Conservation (phyloP, 2,888 invertebrate genomes). For the Tigriopus californicus region DNA sequence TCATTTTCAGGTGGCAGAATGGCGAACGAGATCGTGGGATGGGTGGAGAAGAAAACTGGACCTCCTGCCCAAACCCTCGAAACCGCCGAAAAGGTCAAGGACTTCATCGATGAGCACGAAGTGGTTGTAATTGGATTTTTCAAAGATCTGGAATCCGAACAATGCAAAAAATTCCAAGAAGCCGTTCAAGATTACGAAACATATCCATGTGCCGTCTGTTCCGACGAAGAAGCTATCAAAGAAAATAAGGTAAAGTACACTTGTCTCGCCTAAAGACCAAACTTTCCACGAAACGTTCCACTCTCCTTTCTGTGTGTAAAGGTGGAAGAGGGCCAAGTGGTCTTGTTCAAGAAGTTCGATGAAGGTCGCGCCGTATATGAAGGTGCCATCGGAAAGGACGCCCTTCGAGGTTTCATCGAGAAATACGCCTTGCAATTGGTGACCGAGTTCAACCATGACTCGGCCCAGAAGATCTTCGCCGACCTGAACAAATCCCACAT, state of each 20-base stretch:
- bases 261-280: neutral
- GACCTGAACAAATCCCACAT: conserved; percentile 84
- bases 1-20: conserved; percentile 58
- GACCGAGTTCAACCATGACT: conserved; percentile 89
- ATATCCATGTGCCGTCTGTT: conserved; percentile 67
- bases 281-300: neutral
- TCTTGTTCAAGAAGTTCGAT: conserved; percentile 43
- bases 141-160: conserved; percentile 31
- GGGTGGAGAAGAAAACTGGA: conserved; percentile 92
- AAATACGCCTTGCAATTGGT: conserved; percentile 68
- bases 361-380: conserved; percentile 54
- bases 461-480: conserved; percentile 92
- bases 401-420: conserved; percentile 59
- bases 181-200: conserved; percentile 67
- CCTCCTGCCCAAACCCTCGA: conserved; percentile 67
- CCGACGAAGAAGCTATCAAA: conserved; percentile 50
- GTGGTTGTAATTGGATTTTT: conserved; percentile 82
- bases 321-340: conserved; percentile 39
- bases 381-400: conserved; percentile 45
- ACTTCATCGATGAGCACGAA: conserved; percentile 54
- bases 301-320: neutral
- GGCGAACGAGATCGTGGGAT: conserved; percentile 72
- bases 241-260: conserved; percentile 31
- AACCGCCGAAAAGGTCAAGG: conserved; percentile 59
- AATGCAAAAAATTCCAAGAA: conserved; percentile 53